Evolutionary conservation across 2,888 invertebrate species (phyloP), one percentile per base, ranked within the genome.

Genomic region (Pachycephus smyrnensis): DNA sequence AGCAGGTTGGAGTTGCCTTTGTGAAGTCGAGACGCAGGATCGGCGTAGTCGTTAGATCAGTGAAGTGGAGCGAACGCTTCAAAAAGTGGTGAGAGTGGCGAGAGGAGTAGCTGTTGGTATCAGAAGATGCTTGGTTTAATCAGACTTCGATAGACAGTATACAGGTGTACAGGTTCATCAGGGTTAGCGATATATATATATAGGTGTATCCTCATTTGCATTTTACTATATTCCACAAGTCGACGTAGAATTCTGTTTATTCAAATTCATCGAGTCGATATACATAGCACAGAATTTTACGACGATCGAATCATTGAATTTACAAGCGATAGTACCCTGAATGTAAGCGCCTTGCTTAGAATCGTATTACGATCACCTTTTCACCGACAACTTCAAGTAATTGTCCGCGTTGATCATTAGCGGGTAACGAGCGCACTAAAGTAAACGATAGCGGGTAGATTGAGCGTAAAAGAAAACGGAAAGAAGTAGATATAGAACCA

Each of bases 51-150:
- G 82, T 85, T 85, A 86, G 81, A 81, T 81, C 80, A 80, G 81
- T 79, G 82, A 87, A 86, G 80, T 86, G 83, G 86, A 86, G 83
- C 86, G 84, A 82, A 83, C 84, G 84, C 85, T 84, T 85, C 86
- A 86, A 86, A 86, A 86, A 86, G 83, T 82, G 84, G 86, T 80
- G 85, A 85, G 86, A 85, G 86, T 85, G 84, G 83, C 81, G 69
- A 78, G 80, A 33, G 71, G 32, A 32, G 32, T 31, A n/a, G 71
- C 71, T 71, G 31, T 55, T 55, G 55, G 55, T 55, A 55, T 55
- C 55, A 55, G 9, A 55, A 9, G 55, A 55, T 55, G 1, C 23
- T 55, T 55, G 1, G 23, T 55, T 55, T 9, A 55, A 23, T 55
- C 55, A 23, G 23, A 23, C 9, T 6, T 55, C 55, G 23, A 55